Base-by-base conservation (phyloP, 2,797 vertebrate genomes). In the Microcaecilia unicolor region DNA sequence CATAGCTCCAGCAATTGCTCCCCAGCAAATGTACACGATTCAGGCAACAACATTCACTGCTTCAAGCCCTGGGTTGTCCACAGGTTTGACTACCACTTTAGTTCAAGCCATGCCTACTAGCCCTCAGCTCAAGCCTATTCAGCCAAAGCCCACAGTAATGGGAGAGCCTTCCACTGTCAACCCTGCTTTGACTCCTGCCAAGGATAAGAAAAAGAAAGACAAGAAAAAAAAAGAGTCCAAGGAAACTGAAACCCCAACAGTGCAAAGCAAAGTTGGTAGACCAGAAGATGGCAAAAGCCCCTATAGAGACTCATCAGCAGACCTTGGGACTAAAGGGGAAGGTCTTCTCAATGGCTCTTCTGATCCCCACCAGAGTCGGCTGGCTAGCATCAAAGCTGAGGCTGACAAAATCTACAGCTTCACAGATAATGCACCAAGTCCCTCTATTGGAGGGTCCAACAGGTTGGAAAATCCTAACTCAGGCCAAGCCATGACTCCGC, bases 391-490 rank as follows among this genome's bases (percentile, higher is more conserved):
- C 44, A 99, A 98, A 74, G 96, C 96, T 0, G 96, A 99, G 65
- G 96, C 96, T 0, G 96, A 98, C 61, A 99, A 99, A 72, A 95
- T 99, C 59, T 98, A 99, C 65, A 99, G 93, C 69, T 98, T 99
- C 64, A 93, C 91, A 0, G 96, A 99, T 71, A 99, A 99, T 0
- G 92, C 96, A 6, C 96, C 96, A 0, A 99, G 96, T 65, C 96
- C 95, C 1, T 99, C 92, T 13, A 99, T 99, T 1, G 96, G 95
- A 0, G 87, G 91, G 20, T 83, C 84, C 29, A 96, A 91, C 74
- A 84, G 96, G 37, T 80, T 97, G 44, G 96, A 99, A 25, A 91
- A 72, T 28, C 73, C 70, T 2, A 85, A 87, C 55, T 54, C 81
- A 2, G 72, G 85, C 4, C 93, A 95, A 41, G 89, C 95, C 38